Conservation (phyloP, 2,113 vertebrate genomes). For the Rhegmatorhina hoffmannsi region DNA sequence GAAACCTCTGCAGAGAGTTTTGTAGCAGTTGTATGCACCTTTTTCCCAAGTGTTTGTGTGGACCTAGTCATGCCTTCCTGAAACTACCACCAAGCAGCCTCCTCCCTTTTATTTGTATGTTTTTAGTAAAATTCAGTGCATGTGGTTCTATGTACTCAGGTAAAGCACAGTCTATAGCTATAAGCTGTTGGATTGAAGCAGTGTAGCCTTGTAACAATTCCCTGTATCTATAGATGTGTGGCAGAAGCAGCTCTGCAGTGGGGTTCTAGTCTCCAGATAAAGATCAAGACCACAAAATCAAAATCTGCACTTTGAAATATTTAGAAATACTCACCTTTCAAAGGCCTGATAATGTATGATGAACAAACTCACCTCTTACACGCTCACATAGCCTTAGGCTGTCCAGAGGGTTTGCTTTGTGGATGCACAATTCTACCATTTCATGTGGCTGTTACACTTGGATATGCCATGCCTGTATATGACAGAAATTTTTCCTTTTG, state of each 20-base stretch:
- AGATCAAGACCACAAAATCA: background rate
- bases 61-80: conserved; percentile 49
- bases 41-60: conserved; percentile 38
- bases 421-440: background rate
- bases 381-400: background rate
- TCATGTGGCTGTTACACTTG: background rate
- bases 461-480: background rate
- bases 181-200: background rate
- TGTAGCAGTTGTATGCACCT: background rate
- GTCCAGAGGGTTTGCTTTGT: background rate
- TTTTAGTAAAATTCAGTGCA: conserved; percentile 43
- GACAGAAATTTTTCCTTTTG: background rate
- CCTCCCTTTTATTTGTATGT: background rate
- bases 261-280: background rate
- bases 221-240: background rate
- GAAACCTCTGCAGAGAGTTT: conserved; percentile 57
- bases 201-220: background rate
- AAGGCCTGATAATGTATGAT: background rate
- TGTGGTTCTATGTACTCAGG: background rate
- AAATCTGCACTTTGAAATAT: background rate
- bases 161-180: background rate
- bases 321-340: background rate
- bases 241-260: background rate
- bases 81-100: conserved; percentile 9
- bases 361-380: background rate